Conservation (phyloP, 2,113 vertebrate genomes). For the Chaetura pelagica region DNA sequence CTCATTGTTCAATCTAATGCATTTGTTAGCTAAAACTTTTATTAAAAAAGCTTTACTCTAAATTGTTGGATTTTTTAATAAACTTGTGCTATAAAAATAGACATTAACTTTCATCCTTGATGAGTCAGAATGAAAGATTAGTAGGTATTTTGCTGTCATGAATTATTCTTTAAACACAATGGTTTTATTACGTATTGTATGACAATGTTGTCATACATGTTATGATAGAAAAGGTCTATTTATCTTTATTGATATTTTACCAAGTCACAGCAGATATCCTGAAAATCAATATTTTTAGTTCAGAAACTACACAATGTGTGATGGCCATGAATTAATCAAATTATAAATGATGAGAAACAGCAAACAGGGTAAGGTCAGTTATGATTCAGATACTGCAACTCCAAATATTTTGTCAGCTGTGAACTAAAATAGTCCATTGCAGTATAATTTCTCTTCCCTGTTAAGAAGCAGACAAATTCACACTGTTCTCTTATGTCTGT, state of each 20-base stretch:
- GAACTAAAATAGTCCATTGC: neutral
- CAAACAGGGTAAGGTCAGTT: neutral
- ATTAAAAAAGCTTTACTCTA: neutral
- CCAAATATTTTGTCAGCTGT: neutral
- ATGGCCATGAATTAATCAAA: neutral
- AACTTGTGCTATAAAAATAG: neutral
- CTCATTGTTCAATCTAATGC: neutral
- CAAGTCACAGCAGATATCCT: neutral
- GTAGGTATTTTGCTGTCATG: neutral
- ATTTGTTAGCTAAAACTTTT: neutral
- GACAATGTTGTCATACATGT: neutral
- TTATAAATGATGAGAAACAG: neutral
- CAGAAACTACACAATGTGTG: neutral
- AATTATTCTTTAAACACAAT: conserved; percentile 6
- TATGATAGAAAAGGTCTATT: neutral
- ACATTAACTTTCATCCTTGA: neutral
- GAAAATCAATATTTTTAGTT: neutral
- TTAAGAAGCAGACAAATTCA: neutral
- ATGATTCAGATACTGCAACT: neutral
- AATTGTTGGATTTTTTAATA: no score
- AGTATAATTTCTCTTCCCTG: neutral
- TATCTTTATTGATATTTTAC: neutral
- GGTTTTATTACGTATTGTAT: neutral
- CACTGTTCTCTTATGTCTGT: neutral
- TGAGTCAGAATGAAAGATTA: conserved; percentile 3